These are phyloP conservation scores for Zapus hudsonius DNA, from an alignment of 2,113 vertebrate genomes.

Conservation along the genomic window DNA sequence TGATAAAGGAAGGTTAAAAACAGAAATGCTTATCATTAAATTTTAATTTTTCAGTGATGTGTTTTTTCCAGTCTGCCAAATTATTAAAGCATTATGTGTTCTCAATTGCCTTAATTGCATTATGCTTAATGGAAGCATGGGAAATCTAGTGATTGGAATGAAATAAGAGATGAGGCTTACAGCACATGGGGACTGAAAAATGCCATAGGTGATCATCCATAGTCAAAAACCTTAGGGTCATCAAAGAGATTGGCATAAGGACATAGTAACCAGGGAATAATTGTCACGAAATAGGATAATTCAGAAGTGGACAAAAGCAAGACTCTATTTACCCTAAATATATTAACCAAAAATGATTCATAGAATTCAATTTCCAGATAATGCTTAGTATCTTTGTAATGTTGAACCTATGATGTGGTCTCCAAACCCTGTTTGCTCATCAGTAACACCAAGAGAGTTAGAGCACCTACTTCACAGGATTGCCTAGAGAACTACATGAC, in stretches of 20 bases:
- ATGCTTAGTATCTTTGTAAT: neutral
- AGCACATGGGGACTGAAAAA: neutral
- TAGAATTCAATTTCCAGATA: neutral
- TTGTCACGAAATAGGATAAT: neutral
- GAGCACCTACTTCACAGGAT: neutral
- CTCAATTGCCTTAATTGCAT: neutral
- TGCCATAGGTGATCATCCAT: neutral
- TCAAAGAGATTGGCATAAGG: neutral
- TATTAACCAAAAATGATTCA: neutral
- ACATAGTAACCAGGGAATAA: neutral
- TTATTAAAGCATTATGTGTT: neutral
- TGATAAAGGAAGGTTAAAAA: neutral
- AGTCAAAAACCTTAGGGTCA: neutral
- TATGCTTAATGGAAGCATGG: neutral
- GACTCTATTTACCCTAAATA: neutral
- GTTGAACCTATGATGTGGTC: neutral
- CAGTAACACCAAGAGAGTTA: neutral
- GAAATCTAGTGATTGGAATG: neutral
- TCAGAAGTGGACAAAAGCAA: neutral
- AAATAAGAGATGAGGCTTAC: neutral
- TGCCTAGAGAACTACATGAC: neutral
- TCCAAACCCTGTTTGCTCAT: neutral
- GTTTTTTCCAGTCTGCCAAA: neutral
- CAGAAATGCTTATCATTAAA: constrained; percentile 12
- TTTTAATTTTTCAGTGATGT: neutral